A percentile compares a stretch with the other conserved stretches of the same genome.
These are phyloP conservation scores for Tetropium fuscum DNA, from an alignment of 2,888 invertebrate species.

Conservation along the genomic window DNA sequence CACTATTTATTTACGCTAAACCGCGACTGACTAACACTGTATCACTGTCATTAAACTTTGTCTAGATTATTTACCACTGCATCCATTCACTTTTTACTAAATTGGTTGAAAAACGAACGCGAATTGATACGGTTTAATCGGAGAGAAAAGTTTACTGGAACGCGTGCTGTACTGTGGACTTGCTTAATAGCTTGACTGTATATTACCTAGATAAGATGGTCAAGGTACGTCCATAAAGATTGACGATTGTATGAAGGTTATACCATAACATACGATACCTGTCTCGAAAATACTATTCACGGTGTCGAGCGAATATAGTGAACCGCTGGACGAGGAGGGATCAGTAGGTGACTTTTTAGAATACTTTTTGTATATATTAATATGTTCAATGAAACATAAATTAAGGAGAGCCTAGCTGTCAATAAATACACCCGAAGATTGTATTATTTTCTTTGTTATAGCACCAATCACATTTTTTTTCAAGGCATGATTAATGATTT, in stretches of 20 bases:
- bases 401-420: no score
- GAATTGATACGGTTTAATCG: neutral
- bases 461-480: no score
- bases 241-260: constrained; percentile 28
- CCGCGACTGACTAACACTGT: neutral
- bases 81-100: constrained; percentile 12
- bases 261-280: no score
- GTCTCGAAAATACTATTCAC: no score
- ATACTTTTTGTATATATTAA: no score
- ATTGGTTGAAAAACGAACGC: constrained; percentile 2
- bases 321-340: no score
- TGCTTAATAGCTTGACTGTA: constrained; percentile 39
- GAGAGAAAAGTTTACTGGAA: constrained; percentile 8
- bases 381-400: no score
- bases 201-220: constrained; percentile 57
- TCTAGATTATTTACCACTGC: constrained; percentile 1
- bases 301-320: neutral
- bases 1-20: neutral
- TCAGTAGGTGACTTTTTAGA: no score
- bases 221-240: constrained; percentile 49
- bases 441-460: no score
- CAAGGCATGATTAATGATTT: no score
- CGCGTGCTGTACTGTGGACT: constrained; percentile 28
- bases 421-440: no score
- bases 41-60: constrained; percentile 8